Base-by-base conservation (phyloP, 2,888 invertebrate species). In the Macrosoma leucophasiata region DNA sequence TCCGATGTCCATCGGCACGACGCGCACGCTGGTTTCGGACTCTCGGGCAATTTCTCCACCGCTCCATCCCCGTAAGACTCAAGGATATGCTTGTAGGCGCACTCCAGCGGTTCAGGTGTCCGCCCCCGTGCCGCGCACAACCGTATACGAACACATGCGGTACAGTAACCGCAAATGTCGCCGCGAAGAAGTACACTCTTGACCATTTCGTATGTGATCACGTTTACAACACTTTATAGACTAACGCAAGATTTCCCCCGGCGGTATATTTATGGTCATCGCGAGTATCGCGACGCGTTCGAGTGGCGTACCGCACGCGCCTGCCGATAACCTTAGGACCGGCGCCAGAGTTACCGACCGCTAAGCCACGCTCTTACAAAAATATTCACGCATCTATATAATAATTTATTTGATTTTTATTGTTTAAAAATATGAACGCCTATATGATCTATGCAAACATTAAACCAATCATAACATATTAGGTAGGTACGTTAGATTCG, bases 1-100 rank as follows among this genome's bases (percentile, higher is more conserved):
- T 82, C 68, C 0, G 84, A 84, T 1, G 84, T 84, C 84, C 84
- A 84, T 9, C 84, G 66, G 34, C 84, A 84, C 13, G 81, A 78
- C 21, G 63, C 77, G 43, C 84, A 84, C 3, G 54, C 65, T 4
- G 73, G 54, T 40, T 74, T 75, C 0, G 74, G 67, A 1, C 67
- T 51, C 19, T 74, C 71, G 6, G 62, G 62, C 19, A 63, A 34
- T 40, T 73, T 77, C 20, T 57, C 65, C 1, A 55, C 50, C 3
- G 57, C 57, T 11, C 39, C 59, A n/a, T 50, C 55, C 7, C 63
- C 60, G 43, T 84, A 85, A 1, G 82, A 77, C 39, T 84, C 81
- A 47, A 85, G 47, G 31, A 85, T 84, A 43, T 85, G 85, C 52
- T 84, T 84, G 55, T 85, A 85, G 7, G 82, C 81, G 41, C 85